Percentiles rank a stretch among this genome's conserved stretches.
phyloP scores from a whole-genome alignment of 2,113 vertebrate genomes.

The Rhipidura dahli region DNA sequence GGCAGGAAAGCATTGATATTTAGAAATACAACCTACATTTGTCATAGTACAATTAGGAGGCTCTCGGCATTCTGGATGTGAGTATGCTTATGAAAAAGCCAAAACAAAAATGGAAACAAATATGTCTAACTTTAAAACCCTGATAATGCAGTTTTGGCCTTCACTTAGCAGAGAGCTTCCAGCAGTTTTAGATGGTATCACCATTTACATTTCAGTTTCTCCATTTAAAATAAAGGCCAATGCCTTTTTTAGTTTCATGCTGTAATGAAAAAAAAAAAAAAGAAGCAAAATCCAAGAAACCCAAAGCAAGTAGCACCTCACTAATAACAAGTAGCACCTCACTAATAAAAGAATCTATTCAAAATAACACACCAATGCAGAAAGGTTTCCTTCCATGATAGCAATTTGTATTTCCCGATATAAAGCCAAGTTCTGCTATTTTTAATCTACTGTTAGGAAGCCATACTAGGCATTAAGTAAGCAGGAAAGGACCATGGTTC shows the following conservation, averaged over 20 bases:
- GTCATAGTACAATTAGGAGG: neutral
- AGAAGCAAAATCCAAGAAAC: neutral
- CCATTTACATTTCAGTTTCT: neutral
- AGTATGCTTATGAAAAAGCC: rapidly evolving
- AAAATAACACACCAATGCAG: neutral
- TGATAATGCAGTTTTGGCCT: neutral
- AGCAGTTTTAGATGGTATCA: constrained; percentile 24
- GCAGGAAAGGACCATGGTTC: neutral
- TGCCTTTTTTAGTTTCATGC: neutral
- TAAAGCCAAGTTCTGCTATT: constrained; percentile 41
- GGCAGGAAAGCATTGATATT: neutral
- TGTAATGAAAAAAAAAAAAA: neutral
- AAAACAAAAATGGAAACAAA: neutral
- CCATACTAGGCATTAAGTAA: neutral
- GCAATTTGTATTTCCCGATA: constrained; percentile 14
- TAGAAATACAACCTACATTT: neutral
- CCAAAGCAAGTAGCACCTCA: neutral
- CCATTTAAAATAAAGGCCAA: neutral
- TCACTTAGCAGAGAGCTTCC: neutral
- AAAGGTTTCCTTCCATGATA: neutral
- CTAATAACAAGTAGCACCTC: neutral
- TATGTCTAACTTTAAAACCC: neutral
- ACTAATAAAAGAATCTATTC: neutral
- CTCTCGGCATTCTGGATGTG: neutral
- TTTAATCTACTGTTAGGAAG: constrained; percentile 5